Conservation (phyloP, 2,888 invertebrate species). For the Copidosoma aretas region DNA sequence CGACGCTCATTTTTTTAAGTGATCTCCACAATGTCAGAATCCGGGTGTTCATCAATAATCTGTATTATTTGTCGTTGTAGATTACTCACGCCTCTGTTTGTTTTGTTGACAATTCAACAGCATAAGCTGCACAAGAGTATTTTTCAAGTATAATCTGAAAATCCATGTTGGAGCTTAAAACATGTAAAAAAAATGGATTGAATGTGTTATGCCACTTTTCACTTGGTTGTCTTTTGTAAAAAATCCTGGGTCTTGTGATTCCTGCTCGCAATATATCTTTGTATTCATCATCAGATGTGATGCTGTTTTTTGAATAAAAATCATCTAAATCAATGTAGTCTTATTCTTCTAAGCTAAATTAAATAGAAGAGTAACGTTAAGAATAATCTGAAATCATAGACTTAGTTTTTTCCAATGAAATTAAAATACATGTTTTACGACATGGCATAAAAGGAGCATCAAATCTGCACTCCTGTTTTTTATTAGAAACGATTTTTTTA, state of each 20-base stretch:
- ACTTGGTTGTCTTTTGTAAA: conserved; percentile 40
- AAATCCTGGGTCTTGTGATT: conserved; percentile 41
- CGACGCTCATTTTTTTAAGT: conserved; percentile 49
- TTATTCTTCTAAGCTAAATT: conserved; percentile 39
- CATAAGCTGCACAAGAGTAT: conserved; percentile 43
- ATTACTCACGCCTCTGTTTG: conserved; percentile 46
- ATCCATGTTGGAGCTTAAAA: conserved; percentile 43
- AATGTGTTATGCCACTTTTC: conserved; percentile 46
- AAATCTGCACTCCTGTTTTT: conserved; percentile 50
- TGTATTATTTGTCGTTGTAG: conserved; percentile 43
- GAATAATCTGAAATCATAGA: conserved; percentile 21
- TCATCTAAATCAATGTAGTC: conserved; percentile 40
- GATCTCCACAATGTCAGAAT: conserved; percentile 51
- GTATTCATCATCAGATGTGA: conserved; percentile 47
- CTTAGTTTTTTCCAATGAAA: conserved; percentile 41
- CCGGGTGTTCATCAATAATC: conserved; percentile 52
- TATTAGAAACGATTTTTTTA: conserved; percentile 13
- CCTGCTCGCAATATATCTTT: conserved; percentile 44
- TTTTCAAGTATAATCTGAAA: conserved; percentile 32
- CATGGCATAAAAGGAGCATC: conserved; percentile 45
- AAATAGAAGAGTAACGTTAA: conserved; percentile 30
- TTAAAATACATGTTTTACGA: conserved; percentile 44
- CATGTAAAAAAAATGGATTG: conserved; percentile 44
- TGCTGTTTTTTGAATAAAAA: conserved; percentile 43
- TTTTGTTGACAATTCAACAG: conserved; percentile 45